A percentile compares a stretch with the other conserved stretches of the same genome.
phyloP scores from a whole-genome alignment of 2,113 vertebrate species.

The Crotalus horridus region DNA sequence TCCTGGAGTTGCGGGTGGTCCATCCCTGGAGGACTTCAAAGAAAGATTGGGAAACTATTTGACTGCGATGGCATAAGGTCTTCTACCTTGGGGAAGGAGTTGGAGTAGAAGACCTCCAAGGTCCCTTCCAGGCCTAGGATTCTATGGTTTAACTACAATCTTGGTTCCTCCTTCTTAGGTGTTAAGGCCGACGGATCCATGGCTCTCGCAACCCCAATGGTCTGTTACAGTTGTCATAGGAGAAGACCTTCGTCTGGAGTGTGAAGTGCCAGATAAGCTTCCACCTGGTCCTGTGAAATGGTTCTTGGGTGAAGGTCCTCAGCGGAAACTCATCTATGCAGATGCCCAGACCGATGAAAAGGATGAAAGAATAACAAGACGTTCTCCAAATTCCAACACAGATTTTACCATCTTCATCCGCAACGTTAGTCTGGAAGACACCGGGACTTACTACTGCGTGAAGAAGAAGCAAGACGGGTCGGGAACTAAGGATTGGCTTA shows the following conservation, averaged over 20 bases:
- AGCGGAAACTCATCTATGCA: accelerated
- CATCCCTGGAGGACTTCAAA: too few species aligned
- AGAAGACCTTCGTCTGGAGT: neutral
- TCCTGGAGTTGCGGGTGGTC: too few species aligned
- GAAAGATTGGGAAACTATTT: too few species aligned
- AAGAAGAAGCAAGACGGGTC: accelerated
- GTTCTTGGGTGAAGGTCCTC: conserved; percentile 20
- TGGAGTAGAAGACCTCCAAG: too few species aligned
- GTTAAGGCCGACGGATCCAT: accelerated
- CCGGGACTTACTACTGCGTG: conserved; percentile 33
- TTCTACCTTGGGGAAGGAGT: too few species aligned
- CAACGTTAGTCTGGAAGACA: accelerated
- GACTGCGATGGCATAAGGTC: too few species aligned
- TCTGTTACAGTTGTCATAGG: accelerated
- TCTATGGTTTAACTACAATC: neutral
- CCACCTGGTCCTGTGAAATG: accelerated
- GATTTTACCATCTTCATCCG: conserved; percentile 34
- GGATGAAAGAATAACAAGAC: accelerated
- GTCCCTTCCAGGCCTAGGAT: neutral
- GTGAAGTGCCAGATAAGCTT: accelerated
- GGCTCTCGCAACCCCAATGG: accelerated
- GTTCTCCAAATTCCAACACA: accelerated
- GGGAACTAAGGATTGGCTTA: accelerated
- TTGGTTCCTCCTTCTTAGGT: neutral
- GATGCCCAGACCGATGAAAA: accelerated